Evolutionary conservation across 2,888 invertebrate species (phyloP).

Genomic region (Geophilus truncorum): DNA sequence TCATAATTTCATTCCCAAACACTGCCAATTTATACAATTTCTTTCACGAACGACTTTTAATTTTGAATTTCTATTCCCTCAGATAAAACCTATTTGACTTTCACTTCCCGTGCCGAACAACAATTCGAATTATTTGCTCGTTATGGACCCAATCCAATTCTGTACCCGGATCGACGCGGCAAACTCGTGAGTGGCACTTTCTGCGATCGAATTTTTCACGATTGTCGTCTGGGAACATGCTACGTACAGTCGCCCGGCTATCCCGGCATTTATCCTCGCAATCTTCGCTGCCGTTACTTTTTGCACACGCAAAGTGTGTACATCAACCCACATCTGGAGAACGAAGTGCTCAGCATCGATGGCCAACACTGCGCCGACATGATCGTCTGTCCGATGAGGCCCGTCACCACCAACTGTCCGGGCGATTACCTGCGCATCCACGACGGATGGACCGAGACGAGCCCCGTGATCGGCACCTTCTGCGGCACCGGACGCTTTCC

Average conservation of each 20-base stretch:
- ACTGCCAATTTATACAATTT: background rate
- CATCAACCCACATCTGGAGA: conserved; percentile 69
- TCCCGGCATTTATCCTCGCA: conserved; percentile 85
- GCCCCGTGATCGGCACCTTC: conserved; percentile 67
- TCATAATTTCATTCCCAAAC: background rate
- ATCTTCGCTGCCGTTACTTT: conserved; percentile 83
- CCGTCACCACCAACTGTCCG: conserved; percentile 80
- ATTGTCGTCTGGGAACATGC: conserved; percentile 83
- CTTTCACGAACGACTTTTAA: no score
- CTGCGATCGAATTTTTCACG: conserved; percentile 80
- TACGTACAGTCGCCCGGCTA: conserved; percentile 90
- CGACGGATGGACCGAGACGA: conserved; percentile 81
- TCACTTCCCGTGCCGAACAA: conserved; percentile 81
- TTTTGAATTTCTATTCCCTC: no score
- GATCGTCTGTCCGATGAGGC: conserved; percentile 89
- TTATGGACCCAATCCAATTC: conserved; percentile 88
- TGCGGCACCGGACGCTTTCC: conserved; percentile 84
- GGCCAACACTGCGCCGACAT: conserved; percentile 90
- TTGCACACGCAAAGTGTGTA: conserved; percentile 60
- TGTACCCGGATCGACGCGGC: conserved; percentile 83
- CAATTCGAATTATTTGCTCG: conserved; percentile 83
- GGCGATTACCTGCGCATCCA: conserved; percentile 85
- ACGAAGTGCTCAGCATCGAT: conserved; percentile 89
- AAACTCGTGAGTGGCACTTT: conserved; percentile 83
- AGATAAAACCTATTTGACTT: conserved; percentile 82